Conservation (phyloP, 2,888 invertebrate genomes). For the Tiphia femorata region DNA sequence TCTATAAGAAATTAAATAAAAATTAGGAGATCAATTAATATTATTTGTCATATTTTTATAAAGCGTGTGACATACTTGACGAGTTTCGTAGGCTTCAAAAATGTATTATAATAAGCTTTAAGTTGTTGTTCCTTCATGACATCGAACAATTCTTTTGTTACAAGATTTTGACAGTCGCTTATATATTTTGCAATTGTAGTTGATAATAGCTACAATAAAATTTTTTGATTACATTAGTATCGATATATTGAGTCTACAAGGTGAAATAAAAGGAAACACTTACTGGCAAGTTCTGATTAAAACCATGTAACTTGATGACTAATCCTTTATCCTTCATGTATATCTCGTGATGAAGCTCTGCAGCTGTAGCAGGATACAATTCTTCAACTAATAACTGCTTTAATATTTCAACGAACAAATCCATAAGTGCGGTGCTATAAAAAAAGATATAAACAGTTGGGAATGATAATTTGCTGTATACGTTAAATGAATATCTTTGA, state of each 20-base stretch:
- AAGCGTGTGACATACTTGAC: conserved; percentile 77
- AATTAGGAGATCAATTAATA: not conserved
- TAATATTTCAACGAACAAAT: conserved; percentile 73
- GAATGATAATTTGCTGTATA: not conserved
- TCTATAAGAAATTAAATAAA: conserved; percentile 69
- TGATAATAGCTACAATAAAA: conserved; percentile 74
- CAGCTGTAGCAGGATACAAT: conserved; percentile 80
- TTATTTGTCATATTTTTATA: too few species aligned
- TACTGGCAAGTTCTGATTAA: conserved; percentile 81
- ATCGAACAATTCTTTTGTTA: conserved; percentile 76
- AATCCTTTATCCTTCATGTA: conserved; percentile 77
- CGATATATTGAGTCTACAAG: not conserved
- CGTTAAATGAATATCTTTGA: not conserved
- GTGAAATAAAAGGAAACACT: conserved; percentile 53
- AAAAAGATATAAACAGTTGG: conserved; percentile 11
- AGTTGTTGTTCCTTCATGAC: conserved; percentile 79
- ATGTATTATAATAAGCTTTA: conserved; percentile 79
- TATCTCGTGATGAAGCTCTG: conserved; percentile 76
- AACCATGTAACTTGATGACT: conserved; percentile 77
- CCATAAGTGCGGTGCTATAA: conserved; percentile 72
- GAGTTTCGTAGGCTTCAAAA: conserved; percentile 80
- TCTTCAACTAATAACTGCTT: conserved; percentile 75
- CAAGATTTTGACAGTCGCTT: conserved; percentile 71
- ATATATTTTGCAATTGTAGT: conserved; percentile 79
- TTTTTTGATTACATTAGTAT: not conserved